phyloP scores from a whole-genome alignment of 2,113 vertebrate species.

The Herpetotheres cachinnans region DNA sequence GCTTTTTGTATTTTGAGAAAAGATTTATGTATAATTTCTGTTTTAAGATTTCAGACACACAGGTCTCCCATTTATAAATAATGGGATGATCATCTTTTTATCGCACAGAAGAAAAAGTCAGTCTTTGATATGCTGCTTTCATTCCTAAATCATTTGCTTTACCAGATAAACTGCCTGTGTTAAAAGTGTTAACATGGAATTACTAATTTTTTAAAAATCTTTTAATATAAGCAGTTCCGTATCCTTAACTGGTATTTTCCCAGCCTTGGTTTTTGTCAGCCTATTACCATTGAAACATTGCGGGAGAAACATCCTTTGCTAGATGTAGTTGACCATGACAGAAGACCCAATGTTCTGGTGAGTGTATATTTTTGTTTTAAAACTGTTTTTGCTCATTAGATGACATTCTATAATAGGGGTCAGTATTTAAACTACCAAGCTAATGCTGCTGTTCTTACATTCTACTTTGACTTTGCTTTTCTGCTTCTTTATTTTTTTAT shows the following conservation, averaged over 20 bases:
- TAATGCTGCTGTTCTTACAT: background rate
- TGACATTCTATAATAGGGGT: background rate
- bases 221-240: background rate
- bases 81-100: background rate
- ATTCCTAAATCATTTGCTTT: background rate
- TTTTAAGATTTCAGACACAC: background rate
- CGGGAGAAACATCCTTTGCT: slow-evolving; percentile 82
- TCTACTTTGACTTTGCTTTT: background rate
- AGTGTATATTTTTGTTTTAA: slow-evolving; percentile 32
- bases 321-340: slow-evolving; percentile 85
- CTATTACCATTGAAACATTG: slow-evolving; percentile 82
- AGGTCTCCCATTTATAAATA: background rate
- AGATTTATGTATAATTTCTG: background rate
- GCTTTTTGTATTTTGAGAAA: background rate
- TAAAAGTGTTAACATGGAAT: background rate
- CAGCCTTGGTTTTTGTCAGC: slow-evolving; percentile 85
- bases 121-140: background rate
- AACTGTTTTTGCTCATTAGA: background rate
- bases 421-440: background rate
- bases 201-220: no score
- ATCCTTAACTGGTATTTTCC: slow-evolving; percentile 33
- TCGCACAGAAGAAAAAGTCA: background rate
- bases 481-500: background rate
- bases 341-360: slow-evolving; percentile 74
- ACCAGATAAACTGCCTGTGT: background rate